Evolutionary conservation across 2,113 vertebrate species (phyloP), one percentile per base, ranked within the genome.

Genomic region (Psettodes erumei): DNA sequence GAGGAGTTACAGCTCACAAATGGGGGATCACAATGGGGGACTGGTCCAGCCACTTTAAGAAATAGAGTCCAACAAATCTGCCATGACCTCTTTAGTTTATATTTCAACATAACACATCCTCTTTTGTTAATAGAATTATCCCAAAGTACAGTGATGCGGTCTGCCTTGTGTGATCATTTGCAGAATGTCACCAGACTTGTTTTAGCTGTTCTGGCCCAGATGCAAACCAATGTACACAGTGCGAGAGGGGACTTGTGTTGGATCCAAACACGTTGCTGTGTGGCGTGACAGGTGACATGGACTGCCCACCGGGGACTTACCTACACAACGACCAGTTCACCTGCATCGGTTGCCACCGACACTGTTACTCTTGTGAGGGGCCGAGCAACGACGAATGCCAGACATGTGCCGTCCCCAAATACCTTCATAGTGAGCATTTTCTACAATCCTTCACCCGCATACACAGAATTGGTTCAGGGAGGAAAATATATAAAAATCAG

Each of bases 151-250:
- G 1, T 72, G 28, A 72, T 0, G 1, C 19, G 18, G 11, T 43
- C 7, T 38, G 0, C 38, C 18, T 45, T 59, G 23, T 58, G 50
- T 79, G 5, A 21, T 53, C 38, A 0, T 58, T 8, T 74, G 15
- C 78, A 95, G 93, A 95, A 55, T 95, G 95, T 62, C 94, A 95
- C 75, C 93, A 87, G 83, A 95, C 95, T 0, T 95, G 94, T 43
- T 55, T 81, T 4, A 90, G 74, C 55, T 95, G 94, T 84, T 83
- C 68, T 0, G 94, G 95, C 8, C 82, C 94, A 1, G 88, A 91
- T 0, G 71, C 93, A 51, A 93, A 90, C 77, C 93, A 95, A 75
- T 95, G 95, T 75, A 89, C 79, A 5, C 90, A 93, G 75, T 95
- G 94, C 9, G 87, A 93, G 72, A 90, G 75, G 32, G 92, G 88